Base-by-base conservation (phyloP, 2,797 vertebrate species). In the Falco novaeseelandiae region DNA sequence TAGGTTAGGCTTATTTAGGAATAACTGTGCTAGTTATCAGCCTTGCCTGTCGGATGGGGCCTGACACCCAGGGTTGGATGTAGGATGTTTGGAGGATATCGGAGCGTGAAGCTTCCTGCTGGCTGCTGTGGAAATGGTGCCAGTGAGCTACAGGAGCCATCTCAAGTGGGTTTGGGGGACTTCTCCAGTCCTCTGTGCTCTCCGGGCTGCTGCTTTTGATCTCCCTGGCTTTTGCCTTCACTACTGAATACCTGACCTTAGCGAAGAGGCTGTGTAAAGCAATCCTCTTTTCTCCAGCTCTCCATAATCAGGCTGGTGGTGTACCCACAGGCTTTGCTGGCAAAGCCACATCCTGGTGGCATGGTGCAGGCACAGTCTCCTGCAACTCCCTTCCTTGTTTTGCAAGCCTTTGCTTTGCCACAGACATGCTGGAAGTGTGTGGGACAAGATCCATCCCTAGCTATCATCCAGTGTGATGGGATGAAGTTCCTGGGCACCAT, bases 241-340 rank as follows among this genome's bases (percentile, higher is more conserved):
- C 14, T 40, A 1, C 25, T 30, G 26, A 55, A 27, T 34, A 44
- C 9, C 23, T 29, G 23, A 51, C 48, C 8, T 8, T 4, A 8
- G 22, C 30, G n/a, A 27, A 32, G 54, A 55, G 54, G 36, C 42
- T 0, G 2, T 30, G 34, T 19, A 49, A 13, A 18, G 44, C 42
- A 18, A 6, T 25, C 42, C 30, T 40, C 4, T 2, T 42, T 57
- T 49, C 59, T 74, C 34, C 59, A 29, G 29, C 12, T 19, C 17
- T 44, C 48, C 1, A 0, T 44, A 6, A 14, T 20, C 58, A 15
- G 26, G 38, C 32, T 36, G 36, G 25, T 25, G 55, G 61, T 1
- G 6, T 38, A 52, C 10, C 32, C 20, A 3, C 0, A 4, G 49
- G 40, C 15, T 54, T 54, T 1, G 12, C 61, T 14, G 78, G 19